Evolutionary conservation across 2,888 invertebrate species (phyloP), one percentile per base, ranked within the genome.

Genomic region (Volucella bombylans): DNA sequence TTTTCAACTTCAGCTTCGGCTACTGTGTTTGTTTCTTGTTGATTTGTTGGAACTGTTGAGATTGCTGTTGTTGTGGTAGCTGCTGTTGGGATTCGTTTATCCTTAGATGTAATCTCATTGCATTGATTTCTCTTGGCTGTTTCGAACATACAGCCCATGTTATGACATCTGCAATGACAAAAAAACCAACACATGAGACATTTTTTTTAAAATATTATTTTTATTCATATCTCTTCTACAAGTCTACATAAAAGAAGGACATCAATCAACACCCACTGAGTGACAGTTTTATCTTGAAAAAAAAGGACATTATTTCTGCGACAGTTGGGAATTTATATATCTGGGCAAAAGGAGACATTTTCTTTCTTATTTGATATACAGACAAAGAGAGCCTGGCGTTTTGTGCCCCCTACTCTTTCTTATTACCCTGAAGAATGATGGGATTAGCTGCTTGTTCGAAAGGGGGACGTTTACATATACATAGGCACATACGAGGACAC

Each of bases 71-170:
- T 67, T 61, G 85, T 39, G 83, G 67, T 80, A 87, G 76, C 86
- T 87, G 85, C 23, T 74, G 76, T 68, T 80, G 76, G 80, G 78
- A 81, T 64, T 86, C 72, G 59, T 87, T 79, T 86, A 87, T 80
- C 80, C 69, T 82, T 86, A 76, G 71, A 73, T 80, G 31, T 86
- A 82, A 86, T 77, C 77, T 80, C 79, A 78, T 82, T 82, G 83
- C 79, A 85, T 86, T 86, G 85, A 81, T 82, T 87, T 74, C 76
- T 77, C 87, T 88, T 89, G 87, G 89, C 89, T 89, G 90, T 94
- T 94, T 95, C 95, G 94, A 95, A 95, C 94, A 94, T 94, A 95
- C 95, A 96, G 95, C 95, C 96, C 96, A 96, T 96, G 95, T 96
- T 96, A 96, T 94, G 95, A 95, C 95, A 96, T 96, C 96, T 96